Evolutionary conservation across 2,113 vertebrate species (phyloP).

Genomic region (Xenus cinereus): DNA sequence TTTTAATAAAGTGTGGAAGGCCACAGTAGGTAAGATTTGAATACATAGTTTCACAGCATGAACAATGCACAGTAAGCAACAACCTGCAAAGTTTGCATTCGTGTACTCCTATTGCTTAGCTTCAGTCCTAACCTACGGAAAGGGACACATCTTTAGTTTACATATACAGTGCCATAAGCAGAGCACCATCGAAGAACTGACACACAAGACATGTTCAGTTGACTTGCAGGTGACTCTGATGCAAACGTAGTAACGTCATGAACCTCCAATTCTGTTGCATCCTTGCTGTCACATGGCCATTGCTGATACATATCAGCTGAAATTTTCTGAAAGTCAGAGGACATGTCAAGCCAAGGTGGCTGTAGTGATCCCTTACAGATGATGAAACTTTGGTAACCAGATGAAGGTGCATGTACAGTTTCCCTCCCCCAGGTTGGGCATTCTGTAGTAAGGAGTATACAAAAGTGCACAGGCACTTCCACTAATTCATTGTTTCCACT

Average conservation of each 20-base stretch:
- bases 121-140: neutral
- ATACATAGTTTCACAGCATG: neutral
- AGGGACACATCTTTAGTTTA: neutral
- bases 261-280: neutral
- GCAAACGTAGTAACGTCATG: neutral
- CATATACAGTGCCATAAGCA: neutral
- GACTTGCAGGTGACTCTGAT: neutral
- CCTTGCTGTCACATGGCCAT: neutral
- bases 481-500: neutral
- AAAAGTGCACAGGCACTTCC: neutral
- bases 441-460: neutral
- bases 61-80: neutral
- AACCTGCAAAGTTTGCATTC: neutral
- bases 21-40: neutral
- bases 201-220: neutral
- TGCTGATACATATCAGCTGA: neutral
- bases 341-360: neutral
- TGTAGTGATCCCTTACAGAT: neutral
- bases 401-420: neutral
- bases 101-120: neutral
- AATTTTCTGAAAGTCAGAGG: neutral
- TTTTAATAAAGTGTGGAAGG: neutral
- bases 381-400: neutral
- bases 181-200: neutral
- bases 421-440: rapidly evolving